These are phyloP conservation scores for Sinohyriopsis cumingii DNA, from an alignment of 2,888 invertebrate genomes.

Conservation along the genomic window DNA sequence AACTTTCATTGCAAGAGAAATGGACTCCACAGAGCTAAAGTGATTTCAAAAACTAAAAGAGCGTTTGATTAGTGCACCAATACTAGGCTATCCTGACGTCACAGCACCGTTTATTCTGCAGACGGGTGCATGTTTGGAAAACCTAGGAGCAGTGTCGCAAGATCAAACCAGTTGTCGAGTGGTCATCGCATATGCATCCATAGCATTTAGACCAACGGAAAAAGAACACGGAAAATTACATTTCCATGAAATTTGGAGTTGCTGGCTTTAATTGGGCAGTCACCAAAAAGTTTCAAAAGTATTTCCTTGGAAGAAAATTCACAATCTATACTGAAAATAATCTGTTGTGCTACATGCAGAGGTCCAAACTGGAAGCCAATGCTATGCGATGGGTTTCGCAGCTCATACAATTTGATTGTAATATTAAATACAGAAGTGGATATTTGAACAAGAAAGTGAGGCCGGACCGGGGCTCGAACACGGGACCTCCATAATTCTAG, in stretches of 20 bases:
- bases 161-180: constrained; percentile 15
- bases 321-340: constrained; percentile 18
- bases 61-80: constrained; percentile 22
- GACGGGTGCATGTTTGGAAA: constrained; percentile 27
- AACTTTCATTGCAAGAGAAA: background rate
- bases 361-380: constrained; percentile 18
- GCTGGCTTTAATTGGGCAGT: constrained; percentile 21
- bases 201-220: constrained; percentile 23
- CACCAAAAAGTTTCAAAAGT: constrained; percentile 20
- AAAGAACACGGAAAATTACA: constrained; percentile 27
- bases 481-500: no score
- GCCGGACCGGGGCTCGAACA: no score
- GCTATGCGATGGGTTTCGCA: constrained; percentile 1
- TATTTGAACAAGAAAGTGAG: background rate
- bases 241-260: constrained; percentile 29
- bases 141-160: constrained; percentile 37
- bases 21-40: constrained; percentile 14
- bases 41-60: constrained; percentile 27
- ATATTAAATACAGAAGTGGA: background rate
- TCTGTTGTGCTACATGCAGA: constrained; percentile 13
- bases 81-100: constrained; percentile 40
- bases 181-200: constrained; percentile 21
- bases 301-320: constrained; percentile 8
- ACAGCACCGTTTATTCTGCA: constrained; percentile 33
- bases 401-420: constrained; percentile 24